phyloP scores from a whole-genome alignment of 2,888 invertebrate species.

The Cecidostiba fungosa region DNA sequence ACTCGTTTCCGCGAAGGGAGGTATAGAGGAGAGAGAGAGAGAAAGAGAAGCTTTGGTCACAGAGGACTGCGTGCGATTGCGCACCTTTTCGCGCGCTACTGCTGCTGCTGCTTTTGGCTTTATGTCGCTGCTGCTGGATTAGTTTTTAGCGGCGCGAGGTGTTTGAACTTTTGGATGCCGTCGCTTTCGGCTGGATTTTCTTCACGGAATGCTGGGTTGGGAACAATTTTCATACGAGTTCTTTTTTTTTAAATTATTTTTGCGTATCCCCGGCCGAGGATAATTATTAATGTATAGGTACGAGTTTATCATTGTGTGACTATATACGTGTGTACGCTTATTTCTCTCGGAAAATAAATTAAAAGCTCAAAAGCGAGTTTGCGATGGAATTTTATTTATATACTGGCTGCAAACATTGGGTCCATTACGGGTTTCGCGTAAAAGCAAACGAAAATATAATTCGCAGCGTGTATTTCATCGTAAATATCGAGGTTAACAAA shows the following conservation, averaged over 20 bases:
- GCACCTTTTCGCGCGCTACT: not conserved
- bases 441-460: conserved; percentile 34
- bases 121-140: not conserved
- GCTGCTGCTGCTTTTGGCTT: not conserved
- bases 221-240: too few species aligned
- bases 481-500: conserved; percentile 21
- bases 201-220: not conserved
- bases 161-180: not conserved
- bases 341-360: conserved; percentile 30
- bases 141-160: not conserved
- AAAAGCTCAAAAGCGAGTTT: not conserved
- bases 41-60: not conserved
- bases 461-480: not conserved
- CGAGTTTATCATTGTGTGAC: too few species aligned
- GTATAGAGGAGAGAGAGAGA: not conserved
- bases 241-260: not conserved
- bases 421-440: not conserved
- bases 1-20: not conserved
- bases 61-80: conserved; percentile 4
- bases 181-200: not conserved
- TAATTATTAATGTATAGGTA: too few species aligned
- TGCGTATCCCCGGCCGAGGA: not conserved
- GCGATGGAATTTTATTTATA: conserved; percentile 19
- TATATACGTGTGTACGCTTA: not conserved
- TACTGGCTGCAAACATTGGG: conserved; percentile 23